phyloP scores from a whole-genome alignment of 2,113 vertebrate species.

The Tiliqua scincoides region DNA sequence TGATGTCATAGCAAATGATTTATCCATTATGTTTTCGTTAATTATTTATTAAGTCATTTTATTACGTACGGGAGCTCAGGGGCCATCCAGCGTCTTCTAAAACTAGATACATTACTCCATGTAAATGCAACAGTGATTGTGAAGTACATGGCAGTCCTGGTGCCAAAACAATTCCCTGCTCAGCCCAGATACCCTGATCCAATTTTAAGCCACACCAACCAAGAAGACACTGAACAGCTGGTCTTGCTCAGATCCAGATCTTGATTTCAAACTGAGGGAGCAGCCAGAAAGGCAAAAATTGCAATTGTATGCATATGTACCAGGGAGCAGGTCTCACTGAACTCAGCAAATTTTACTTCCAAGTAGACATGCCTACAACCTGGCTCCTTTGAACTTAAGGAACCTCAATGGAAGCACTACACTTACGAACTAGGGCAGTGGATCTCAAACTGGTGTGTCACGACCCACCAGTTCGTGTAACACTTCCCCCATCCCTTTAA shows the following conservation, averaged over 20 bases:
- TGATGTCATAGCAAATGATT: background rate
- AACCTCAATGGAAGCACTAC: background rate
- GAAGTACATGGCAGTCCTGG: background rate
- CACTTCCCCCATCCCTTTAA: too few species aligned
- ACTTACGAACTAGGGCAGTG: background rate
- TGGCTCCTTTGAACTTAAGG: background rate
- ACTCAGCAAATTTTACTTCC: background rate
- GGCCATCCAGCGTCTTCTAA: background rate
- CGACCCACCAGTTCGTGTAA: too few species aligned
- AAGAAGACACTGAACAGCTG: background rate
- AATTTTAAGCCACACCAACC: background rate
- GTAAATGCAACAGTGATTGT: background rate
- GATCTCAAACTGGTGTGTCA: too few species aligned
- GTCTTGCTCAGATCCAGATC: background rate
- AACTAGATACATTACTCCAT: background rate
- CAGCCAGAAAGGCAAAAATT: background rate
- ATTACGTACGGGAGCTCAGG: background rate
- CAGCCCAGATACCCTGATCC: background rate
- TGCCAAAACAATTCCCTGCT: background rate
- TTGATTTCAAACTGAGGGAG: background rate
- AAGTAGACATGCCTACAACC: too few species aligned
- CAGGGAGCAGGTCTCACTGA: background rate
- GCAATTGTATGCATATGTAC: background rate
- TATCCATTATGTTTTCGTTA: background rate
- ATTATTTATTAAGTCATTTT: conserved; percentile 22